Conservation (phyloP, 1,140 invertebrate species). For the Ooceraea biroi region DNA sequence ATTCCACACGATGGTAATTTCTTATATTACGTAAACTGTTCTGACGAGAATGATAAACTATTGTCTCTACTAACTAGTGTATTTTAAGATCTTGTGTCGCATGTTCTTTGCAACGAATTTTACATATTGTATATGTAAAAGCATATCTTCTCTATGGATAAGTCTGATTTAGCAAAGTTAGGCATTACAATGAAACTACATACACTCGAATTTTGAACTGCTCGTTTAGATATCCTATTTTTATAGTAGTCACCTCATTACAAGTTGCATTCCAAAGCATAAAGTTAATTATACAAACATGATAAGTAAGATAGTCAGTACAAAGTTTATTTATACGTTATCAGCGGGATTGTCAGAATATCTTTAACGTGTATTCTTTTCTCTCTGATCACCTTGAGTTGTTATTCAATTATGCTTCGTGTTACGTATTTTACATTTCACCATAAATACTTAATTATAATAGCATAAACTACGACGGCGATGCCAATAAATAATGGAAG, state of each 20-base stretch:
- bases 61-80: too few species aligned
- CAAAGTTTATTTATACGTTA: too few species aligned
- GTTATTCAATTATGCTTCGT: too few species aligned
- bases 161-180: too few species aligned
- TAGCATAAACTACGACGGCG: constrained; percentile 72
- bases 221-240: background rate
- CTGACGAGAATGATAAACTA: background rate
- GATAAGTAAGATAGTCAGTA: background rate
- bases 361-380: background rate
- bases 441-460: constrained; percentile 72
- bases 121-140: background rate
- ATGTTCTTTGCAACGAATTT: background rate
- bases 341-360: too few species aligned
- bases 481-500: constrained; percentile 57
- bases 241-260: background rate
- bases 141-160: too few species aligned
- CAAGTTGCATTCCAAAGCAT: background rate
- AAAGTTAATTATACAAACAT: background rate
- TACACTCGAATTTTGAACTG: background rate
- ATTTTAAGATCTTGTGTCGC: background rate
- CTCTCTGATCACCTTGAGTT: too few species aligned
- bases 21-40: background rate
- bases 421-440: background rate
- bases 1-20: background rate
- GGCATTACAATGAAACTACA: background rate